Percentiles rank a stretch among this genome's conserved stretches.
phyloP scores from a whole-genome alignment of 2,113 vertebrate genomes.

The Colius striatus region DNA sequence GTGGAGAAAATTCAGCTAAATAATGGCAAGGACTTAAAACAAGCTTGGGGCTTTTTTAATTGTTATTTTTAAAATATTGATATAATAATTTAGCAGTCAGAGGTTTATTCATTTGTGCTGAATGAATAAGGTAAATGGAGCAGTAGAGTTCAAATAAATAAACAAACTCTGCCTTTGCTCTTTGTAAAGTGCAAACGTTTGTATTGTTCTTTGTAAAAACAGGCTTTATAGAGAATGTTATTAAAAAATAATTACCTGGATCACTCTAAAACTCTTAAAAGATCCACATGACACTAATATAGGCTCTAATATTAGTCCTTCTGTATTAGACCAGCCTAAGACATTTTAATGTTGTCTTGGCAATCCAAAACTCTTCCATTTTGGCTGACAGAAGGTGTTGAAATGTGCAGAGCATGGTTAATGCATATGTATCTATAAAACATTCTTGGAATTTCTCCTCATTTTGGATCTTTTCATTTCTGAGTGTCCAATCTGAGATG shows the following conservation, averaged over 20 bases:
- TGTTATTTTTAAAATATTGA: background rate
- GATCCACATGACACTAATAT: background rate
- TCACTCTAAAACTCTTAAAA: background rate
- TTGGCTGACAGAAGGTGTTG: background rate
- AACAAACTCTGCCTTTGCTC: background rate
- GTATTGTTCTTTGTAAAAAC: background rate
- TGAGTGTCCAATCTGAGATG: background rate
- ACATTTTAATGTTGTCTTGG: background rate
- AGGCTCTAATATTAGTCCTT: background rate
- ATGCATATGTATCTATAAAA: background rate
- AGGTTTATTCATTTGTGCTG: background rate
- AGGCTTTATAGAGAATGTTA: background rate
- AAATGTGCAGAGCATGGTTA: background rate
- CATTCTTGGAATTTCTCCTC: background rate
- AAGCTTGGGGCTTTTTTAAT: background rate
- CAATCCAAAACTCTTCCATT: background rate
- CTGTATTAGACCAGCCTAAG: background rate
- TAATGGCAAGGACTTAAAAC: background rate
- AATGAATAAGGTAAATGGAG: background rate
- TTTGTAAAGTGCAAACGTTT: background rate
- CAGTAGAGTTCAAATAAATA: background rate
- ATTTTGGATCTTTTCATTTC: background rate
- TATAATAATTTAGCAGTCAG: background rate
- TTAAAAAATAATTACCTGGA: background rate
- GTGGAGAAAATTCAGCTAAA: background rate